phyloP scores from a whole-genome alignment of 2,113 vertebrate species.

The Crotalus tigris region DNA sequence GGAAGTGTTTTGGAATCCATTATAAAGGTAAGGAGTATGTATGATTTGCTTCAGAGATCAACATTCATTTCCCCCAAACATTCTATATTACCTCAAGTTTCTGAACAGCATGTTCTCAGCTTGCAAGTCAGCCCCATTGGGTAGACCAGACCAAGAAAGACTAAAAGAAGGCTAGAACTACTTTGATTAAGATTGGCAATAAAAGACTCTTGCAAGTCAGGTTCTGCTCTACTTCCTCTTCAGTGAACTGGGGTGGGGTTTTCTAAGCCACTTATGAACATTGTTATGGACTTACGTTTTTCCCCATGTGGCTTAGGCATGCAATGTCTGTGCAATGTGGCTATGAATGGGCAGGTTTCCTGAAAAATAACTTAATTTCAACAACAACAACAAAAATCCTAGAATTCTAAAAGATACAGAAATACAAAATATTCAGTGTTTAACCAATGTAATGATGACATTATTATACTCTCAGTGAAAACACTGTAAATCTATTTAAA shows the following conservation, averaged over 20 bases:
- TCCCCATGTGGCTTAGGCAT: not conserved
- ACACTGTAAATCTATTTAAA: too few species aligned
- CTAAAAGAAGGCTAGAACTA: not conserved
- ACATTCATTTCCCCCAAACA: not conserved
- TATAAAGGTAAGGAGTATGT: not conserved
- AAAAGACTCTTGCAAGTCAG: not conserved
- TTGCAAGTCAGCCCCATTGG: not conserved
- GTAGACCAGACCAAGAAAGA: not conserved
- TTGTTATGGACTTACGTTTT: not conserved
- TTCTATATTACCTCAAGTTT: not conserved
- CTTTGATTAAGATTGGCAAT: not conserved
- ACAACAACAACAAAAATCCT: too few species aligned
- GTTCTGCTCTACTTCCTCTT: not conserved
- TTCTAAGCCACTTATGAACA: not conserved
- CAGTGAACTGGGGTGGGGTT: not conserved
- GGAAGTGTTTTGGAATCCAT: not conserved
- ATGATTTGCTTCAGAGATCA: not conserved
- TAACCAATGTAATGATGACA: too few species aligned
- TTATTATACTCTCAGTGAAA: too few species aligned
- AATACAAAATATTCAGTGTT: too few species aligned
- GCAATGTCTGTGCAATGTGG: too few species aligned
- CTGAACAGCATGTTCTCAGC: not conserved
- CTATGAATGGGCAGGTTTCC: too few species aligned
- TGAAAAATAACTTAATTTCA: too few species aligned
- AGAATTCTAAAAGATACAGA: too few species aligned